phyloP scores from a whole-genome alignment of 1,140 invertebrate species.

The Gyrodactylus bullatarudis region DNA sequence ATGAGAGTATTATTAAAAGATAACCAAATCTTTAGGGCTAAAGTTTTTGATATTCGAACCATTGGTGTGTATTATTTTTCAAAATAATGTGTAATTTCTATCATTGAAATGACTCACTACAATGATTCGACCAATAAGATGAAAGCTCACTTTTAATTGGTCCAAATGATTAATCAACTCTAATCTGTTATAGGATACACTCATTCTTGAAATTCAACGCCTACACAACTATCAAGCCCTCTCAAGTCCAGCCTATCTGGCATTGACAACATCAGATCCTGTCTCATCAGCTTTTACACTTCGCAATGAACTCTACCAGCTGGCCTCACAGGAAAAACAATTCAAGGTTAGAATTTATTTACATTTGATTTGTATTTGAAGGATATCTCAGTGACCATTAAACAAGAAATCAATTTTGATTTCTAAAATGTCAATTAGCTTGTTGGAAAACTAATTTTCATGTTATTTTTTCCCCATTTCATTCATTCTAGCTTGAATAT shows the following conservation, averaged over 20 bases:
- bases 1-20: too few species aligned
- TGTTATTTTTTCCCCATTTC: not conserved
- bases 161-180: too few species aligned
- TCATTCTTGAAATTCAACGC: constrained; percentile 1
- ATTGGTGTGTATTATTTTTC: too few species aligned
- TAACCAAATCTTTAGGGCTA: too few species aligned
- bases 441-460: not conserved
- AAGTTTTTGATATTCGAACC: too few species aligned
- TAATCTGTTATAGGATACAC: not conserved
- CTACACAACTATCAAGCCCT: constrained; percentile 1
- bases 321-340: constrained; percentile 2
- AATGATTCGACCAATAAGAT: too few species aligned
- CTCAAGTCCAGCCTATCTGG: constrained; percentile 3
- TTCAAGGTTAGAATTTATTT: not conserved
- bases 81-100: too few species aligned
- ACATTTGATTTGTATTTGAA: not conserved
- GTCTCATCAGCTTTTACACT: constrained; percentile 1
- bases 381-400: not conserved
- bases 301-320: constrained; percentile 1
- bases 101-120: too few species aligned
- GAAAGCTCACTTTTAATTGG: too few species aligned
- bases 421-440: too few species aligned
- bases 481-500: not conserved
- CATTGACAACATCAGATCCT: constrained; percentile 1
- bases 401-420: too few species aligned